A percentile compares a stretch with the other conserved stretches of the same genome.
phyloP scores from a whole-genome alignment of 2,797 vertebrate genomes.

The Centropyge bicolor region DNA sequence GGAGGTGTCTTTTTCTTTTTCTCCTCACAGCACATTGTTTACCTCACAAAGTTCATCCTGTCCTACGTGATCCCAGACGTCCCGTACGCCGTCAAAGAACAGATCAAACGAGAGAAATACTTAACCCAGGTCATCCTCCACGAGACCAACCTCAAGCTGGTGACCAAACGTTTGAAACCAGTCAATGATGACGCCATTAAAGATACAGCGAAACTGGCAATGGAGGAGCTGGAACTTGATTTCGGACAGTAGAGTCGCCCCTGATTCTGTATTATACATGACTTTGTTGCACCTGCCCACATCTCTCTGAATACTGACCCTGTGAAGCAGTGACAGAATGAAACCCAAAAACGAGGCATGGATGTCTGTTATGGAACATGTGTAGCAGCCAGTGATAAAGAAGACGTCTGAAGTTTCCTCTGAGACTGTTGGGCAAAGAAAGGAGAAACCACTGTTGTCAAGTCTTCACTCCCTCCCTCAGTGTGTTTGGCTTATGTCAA shows the following conservation, averaged over 20 bases:
- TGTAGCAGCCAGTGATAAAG: background rate
- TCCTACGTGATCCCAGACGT: constrained; percentile 92
- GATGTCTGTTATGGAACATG: background rate
- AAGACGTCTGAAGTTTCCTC: background rate
- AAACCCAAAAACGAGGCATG: background rate
- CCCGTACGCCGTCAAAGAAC: constrained; percentile 88
- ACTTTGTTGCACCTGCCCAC: background rate
- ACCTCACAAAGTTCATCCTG: constrained; percentile 93
- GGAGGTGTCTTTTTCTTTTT: background rate
- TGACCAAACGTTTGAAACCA: constrained; percentile 84
- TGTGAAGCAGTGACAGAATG: constrained; percentile 3
- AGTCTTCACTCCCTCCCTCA: background rate
- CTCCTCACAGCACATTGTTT: constrained; percentile 90
- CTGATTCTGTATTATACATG: background rate
- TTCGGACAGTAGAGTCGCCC: constrained; percentile 33
- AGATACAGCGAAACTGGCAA: background rate
- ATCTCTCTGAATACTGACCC: background rate
- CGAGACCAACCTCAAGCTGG: constrained; percentile 89
- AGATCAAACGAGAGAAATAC: constrained; percentile 93
- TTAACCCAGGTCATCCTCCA: constrained; percentile 91
- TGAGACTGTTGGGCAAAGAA: constrained; percentile 11
- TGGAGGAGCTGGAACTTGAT: constrained; percentile 58
- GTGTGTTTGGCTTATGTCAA: background rate
- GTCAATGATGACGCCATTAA: constrained; percentile 56
- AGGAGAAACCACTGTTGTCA: constrained; percentile 31